Percentiles rank a stretch among this genome's conserved stretches.
phyloP scores from a whole-genome alignment of 1,140 invertebrate genomes.

The Orius insidiosus region DNA sequence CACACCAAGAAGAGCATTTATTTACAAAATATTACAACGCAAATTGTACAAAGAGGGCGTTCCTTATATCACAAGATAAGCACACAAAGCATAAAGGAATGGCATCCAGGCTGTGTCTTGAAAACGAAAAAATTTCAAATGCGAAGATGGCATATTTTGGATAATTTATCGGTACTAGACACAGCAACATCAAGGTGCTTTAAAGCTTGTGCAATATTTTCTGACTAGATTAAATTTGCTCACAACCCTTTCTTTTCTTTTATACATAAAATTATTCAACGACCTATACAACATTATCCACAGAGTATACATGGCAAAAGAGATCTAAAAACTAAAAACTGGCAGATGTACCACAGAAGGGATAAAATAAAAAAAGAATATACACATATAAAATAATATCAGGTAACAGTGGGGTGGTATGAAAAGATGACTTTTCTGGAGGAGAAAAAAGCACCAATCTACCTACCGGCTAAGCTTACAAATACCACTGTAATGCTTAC shows the following conservation, averaged over 20 bases:
- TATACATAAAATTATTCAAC: slow-evolving; percentile 3
- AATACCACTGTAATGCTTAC: not conserved
- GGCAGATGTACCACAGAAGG: no score
- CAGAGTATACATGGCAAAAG: not conserved
- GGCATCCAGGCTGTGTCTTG: slow-evolving; percentile 13
- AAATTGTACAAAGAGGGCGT: slow-evolving; percentile 20
- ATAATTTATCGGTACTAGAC: no score
- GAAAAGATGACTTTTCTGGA: no score
- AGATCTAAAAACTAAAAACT: not conserved
- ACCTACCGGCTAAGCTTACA: not conserved
- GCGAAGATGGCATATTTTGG: no score
- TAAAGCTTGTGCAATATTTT: slow-evolving; percentile 15
- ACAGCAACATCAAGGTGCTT: slow-evolving; percentile 11
- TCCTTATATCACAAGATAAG: slow-evolving; percentile 15
- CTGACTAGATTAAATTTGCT: slow-evolving; percentile 14
- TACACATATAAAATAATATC: not conserved
- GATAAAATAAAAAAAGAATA: not conserved
- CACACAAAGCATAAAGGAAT: slow-evolving; percentile 14
- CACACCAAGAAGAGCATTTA: slow-evolving; percentile 14
- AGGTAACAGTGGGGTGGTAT: not conserved
- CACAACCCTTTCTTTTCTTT: slow-evolving; percentile 9
- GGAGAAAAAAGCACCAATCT: not conserved
- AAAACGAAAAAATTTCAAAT: not conserved
- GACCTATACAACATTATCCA: not conserved
- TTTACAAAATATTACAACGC: slow-evolving; percentile 23